Evolutionary conservation across 2,113 vertebrate genomes (phyloP), one percentile per base, ranked within the genome.

Genomic region (Forbesichthys papilliferus): DNA sequence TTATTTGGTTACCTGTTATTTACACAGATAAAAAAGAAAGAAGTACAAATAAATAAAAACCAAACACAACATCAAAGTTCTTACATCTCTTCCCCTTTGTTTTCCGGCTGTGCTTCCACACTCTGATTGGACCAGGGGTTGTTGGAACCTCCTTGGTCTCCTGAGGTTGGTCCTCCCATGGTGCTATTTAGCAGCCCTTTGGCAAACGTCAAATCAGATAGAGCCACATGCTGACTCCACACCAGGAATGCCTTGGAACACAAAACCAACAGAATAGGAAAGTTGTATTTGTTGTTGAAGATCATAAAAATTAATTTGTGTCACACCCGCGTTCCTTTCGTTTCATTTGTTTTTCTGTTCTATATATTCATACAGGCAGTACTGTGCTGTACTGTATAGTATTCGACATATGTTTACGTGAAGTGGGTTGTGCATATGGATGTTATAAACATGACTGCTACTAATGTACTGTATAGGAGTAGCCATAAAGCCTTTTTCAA

Each of bases 51-150:
- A 13, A 5, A 13, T 49, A 0, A 9, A 48, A 1, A 71, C 9
- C 9, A 14, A 12, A 53, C n/a, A 53, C 12, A 53, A 53, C 14
- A 53, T 14, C 13, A 8, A 0, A n/a, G n/a, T 11, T 66, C 90
- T 63, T 83, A 93, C 93, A 92, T 64, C 52, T 91, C 84, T 48
- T 92, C 92, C 3, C 81, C 82, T 0, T 74, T 20, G 63, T 66
- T 90, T 78, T 84, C 77, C 13, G 87, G 84, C 54, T 83, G 72
- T 48, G 59, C 33, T 3, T 73, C 83, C 4, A 74, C 11, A 52
- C 81, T 88, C 49, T 75, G 77, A 13, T 18, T 67, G 16, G 3
- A 14, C 55, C 80, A 88, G 0, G 11, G 42, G 51, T 1, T 59
- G 56, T 51, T 74, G 58, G 55, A 11, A 11, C 55, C 9, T 51